Evolutionary conservation across 2,797 vertebrate genomes (phyloP), one percentile per base, ranked within the genome.

Genomic region (Xiphorhynchus erythropygius): DNA sequence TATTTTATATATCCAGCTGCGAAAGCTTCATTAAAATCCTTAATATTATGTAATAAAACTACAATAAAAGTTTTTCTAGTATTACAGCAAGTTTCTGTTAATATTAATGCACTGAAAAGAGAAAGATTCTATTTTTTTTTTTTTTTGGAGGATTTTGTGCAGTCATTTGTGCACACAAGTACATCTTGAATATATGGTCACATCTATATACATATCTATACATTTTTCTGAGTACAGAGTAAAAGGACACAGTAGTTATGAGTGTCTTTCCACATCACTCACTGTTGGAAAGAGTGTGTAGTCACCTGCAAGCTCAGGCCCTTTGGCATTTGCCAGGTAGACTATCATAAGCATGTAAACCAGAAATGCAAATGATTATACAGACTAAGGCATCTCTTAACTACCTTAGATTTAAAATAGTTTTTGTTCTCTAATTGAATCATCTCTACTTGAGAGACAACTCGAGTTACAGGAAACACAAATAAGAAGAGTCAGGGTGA

Each of bases 1-100:
- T 94, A 94, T 95, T 94, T 94, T 92, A 91, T 52, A 93, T 82
- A 92, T 65, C 69, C 53, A 76, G 55, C 77, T 76, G 65, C 50
- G 56, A 71, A 96, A 93, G 32, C 37, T 44, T 93, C 77, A 77
- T 93, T 94, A 74, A 94, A 93, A 87, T 44, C 44, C 67, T 87
- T 86, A 80, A 62, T 84, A 85, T 80, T 87, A 70, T 79, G 70
- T 67, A 94, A 90, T 86, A 96, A 90, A 95, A 55, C 4, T 6
- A 60, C 76, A 90, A 65, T 84, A 55, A 35, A 75, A 52, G 18
- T 88, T 88, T 49, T 84, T 74, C 63, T 35, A 7, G 55, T 42
- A 56, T 87, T 86, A 65, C 32, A 76, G 39, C 1, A 1, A 30
- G 30, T 69, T 94, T 83, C 50, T 76, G 17, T 47, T 60, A 87